Evolutionary conservation across 2,797 vertebrate genomes (phyloP).

Genomic region (Enteromius argenteus): DNA sequence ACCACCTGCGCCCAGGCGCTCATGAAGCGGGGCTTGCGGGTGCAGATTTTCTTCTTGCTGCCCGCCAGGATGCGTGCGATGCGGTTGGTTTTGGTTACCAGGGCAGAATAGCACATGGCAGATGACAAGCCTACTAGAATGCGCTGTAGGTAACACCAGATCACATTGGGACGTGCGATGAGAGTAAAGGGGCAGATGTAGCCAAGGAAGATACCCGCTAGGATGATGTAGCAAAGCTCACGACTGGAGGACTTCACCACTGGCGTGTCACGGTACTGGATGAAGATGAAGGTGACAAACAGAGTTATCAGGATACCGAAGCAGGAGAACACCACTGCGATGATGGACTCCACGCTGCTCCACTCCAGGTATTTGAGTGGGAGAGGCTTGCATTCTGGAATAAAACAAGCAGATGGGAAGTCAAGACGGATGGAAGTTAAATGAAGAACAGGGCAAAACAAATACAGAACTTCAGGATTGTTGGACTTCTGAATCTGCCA

Average conservation of each 20-base stretch:
- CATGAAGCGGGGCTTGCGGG: conserved; percentile 96
- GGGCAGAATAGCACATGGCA: conserved; percentile 97
- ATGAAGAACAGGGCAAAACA: conserved; percentile 11
- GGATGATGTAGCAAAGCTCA: conserved; percentile 97
- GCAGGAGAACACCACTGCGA: conserved; percentile 95
- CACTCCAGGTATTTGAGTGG: conserved; percentile 93
- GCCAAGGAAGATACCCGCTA: conserved; percentile 95
- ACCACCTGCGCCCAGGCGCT: conserved; percentile 97
- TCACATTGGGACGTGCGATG: conserved; percentile 90
- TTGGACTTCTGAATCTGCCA: background rate
- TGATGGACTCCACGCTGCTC: conserved; percentile 95
- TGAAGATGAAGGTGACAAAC: conserved; percentile 97
- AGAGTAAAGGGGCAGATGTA: conserved; percentile 98
- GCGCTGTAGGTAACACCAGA: conserved; percentile 96
- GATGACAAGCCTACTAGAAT: conserved; percentile 96
- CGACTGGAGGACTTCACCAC: conserved; percentile 98
- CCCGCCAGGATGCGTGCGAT: conserved; percentile 97
- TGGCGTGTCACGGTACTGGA: conserved; percentile 96
- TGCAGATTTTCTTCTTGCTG: conserved; percentile 99
- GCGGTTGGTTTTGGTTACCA: conserved; percentile 98
- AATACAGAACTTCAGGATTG: background rate
- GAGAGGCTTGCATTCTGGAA: conserved; percentile 89
- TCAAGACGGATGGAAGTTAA: background rate
- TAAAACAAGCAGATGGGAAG: conserved; percentile 32
- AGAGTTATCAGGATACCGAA: conserved; percentile 95